Evolutionary conservation across 2,888 invertebrate genomes (phyloP).

Genomic region (Drosophila villosipedis): DNA sequence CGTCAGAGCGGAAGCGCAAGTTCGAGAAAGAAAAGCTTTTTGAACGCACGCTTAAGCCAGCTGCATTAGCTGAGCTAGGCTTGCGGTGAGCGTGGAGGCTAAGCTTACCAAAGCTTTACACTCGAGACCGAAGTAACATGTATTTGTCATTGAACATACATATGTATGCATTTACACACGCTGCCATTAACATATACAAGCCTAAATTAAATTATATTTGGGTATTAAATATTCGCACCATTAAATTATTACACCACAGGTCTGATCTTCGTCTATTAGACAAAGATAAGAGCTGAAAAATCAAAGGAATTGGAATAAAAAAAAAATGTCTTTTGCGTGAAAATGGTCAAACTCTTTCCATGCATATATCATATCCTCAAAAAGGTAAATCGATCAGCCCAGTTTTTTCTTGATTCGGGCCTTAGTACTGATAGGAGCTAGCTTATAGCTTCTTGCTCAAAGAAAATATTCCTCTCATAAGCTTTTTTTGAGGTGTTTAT

Average conservation of each 20-base stretch:
- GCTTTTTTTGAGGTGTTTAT: too few species aligned
- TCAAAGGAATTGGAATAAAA: not conserved
- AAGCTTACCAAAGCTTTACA: not conserved
- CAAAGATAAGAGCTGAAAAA: not conserved
- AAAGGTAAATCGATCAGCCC: not conserved
- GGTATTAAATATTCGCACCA: slow-evolving; percentile 36
- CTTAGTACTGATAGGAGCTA: not conserved
- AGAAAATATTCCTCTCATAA: too few species aligned
- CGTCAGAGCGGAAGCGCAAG: too few species aligned
- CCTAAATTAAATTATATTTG: not conserved
- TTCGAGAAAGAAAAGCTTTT: too few species aligned
- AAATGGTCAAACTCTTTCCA: not conserved
- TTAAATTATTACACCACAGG: not conserved
- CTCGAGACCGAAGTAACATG: not conserved
- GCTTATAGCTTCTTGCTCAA: too few species aligned
- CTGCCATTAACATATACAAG: not conserved
- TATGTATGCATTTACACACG: not conserved
- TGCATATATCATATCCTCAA: not conserved
- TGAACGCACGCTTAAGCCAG: not conserved
- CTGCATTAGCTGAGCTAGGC: not conserved
- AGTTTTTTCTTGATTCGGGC: not conserved
- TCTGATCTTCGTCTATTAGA: not conserved
- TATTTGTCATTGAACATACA: not conserved
- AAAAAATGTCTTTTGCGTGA: not conserved
- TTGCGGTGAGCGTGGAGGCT: not conserved